phyloP scores from a whole-genome alignment of 2,888 invertebrate species.

The Metellina segmentata region DNA sequence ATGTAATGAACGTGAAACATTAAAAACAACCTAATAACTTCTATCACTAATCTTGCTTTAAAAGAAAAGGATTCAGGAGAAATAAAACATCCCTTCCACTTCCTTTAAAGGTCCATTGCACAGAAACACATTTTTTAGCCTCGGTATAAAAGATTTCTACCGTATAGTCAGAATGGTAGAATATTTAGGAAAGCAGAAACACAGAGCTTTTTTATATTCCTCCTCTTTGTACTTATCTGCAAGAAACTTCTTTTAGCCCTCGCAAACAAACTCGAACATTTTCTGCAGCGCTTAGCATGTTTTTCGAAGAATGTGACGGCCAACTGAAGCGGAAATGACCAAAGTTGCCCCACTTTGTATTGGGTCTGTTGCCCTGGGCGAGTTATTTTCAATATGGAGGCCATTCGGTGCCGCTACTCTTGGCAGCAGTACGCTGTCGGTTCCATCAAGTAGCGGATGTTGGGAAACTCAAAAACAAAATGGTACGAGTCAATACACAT shows the following conservation, averaged over 20 bases:
- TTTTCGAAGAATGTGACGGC: neutral
- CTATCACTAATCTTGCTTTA: too few species aligned
- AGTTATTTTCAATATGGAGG: neutral
- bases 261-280: constrained; percentile 4
- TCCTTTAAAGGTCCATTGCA: neutral
- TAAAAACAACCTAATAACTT: too few species aligned
- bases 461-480: too few species aligned
- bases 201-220: neutral
- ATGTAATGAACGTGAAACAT: too few species aligned
- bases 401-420: too few species aligned
- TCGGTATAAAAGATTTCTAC: neutral
- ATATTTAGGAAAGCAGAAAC: neutral
- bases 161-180: neutral
- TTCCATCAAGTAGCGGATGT: too few species aligned
- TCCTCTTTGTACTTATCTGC: neutral
- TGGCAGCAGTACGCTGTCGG: too few species aligned
- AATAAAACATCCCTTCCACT: neutral
- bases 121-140: neutral
- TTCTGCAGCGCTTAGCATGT: constrained; percentile 22
- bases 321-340: neutral
- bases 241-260: neutral
- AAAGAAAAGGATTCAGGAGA: too few species aligned
- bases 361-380: neutral
- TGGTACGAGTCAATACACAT: too few species aligned
- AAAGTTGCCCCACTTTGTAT: neutral